Base-by-base conservation (phyloP, 2,797 vertebrate species). In the Anas bernieri region DNA sequence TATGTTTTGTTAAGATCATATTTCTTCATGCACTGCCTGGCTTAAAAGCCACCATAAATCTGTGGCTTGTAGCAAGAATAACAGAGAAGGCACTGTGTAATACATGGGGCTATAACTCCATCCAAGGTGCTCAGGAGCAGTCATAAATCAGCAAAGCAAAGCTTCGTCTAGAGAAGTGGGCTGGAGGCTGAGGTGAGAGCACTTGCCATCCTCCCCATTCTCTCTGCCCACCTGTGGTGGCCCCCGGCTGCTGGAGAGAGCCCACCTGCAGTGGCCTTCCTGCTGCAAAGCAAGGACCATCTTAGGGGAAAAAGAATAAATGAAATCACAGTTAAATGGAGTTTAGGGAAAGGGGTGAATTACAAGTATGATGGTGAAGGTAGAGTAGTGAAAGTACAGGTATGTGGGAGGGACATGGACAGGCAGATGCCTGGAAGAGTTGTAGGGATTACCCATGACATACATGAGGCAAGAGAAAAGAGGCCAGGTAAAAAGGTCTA, bases 21-120 rank as follows among this genome's bases (percentile, higher is more conserved):
- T 95, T 97, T 97, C 95, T 93, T 92, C 85, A 67, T 1, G 30
- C 76, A 74, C 90, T 96, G 91, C 92, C 82, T 86, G 80, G 39
- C 72, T 94, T 96, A 92, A 96, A 95, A 96, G 88, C 88, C 2
- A 0, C 11, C 92, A 69, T 97, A 97, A 96, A 97, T 97, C 94
- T 92, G 55, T 30, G 69, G 78, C 0, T 8, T 61, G 89, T 79
- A 68, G 80, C 25, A 91, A 77, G 93, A 92, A 77, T 92, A 96
- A 96, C 90, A 86, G 90, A 88, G 94, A 94, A 90, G 92, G 93
- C 86, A 89, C 48, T 11, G 2, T 62, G 90, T 79, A 94, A 95
- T 50, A 76, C 78, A 88, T 73, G 83, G 82, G 23, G 12, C 77
- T 74, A 46, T 68, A 93, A 94, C 80, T 94, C 93, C 75, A 85